Evolutionary conservation across 2,113 vertebrate species (phyloP).

Genomic region (Neomonachus schauinslandi): DNA sequence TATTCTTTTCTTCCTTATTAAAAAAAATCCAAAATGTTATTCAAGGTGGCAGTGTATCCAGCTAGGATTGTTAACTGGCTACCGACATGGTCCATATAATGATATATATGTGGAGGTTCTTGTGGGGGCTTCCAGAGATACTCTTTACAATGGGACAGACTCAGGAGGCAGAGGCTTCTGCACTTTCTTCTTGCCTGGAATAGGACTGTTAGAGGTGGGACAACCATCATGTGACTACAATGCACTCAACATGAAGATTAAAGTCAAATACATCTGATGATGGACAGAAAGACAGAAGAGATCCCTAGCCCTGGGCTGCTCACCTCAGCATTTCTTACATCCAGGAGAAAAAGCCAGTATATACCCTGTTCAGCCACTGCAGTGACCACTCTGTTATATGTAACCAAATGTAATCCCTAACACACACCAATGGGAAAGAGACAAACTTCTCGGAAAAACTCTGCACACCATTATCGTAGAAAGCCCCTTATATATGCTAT

Average conservation of each 20-base stretch:
- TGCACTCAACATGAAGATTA: neutral
- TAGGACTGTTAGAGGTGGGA: neutral
- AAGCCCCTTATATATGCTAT: neutral
- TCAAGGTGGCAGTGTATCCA: neutral
- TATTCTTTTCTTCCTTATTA: slow-evolving; percentile 38
- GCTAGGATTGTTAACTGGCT: neutral
- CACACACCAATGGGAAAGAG: neutral
- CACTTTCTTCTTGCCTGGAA: neutral
- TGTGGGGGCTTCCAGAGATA: neutral
- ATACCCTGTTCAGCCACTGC: neutral
- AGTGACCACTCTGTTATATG: slow-evolving; percentile 8
- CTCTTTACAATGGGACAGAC: neutral
- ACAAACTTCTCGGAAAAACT: neutral
- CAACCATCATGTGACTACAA: neutral
- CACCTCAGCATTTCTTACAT: neutral
- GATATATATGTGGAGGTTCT: neutral
- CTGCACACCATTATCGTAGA: neutral
- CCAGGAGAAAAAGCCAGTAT: neutral
- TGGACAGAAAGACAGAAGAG: neutral
- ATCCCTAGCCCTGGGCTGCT: neutral
- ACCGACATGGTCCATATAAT: neutral
- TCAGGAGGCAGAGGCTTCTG: neutral
- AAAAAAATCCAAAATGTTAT: slow-evolving; percentile 19
- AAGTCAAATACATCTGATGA: slow-evolving; percentile 1
- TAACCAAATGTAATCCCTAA: neutral